These are phyloP conservation scores for Notechis scutatus DNA, from an alignment of 2,113 vertebrate species.

Conservation along the genomic window DNA sequence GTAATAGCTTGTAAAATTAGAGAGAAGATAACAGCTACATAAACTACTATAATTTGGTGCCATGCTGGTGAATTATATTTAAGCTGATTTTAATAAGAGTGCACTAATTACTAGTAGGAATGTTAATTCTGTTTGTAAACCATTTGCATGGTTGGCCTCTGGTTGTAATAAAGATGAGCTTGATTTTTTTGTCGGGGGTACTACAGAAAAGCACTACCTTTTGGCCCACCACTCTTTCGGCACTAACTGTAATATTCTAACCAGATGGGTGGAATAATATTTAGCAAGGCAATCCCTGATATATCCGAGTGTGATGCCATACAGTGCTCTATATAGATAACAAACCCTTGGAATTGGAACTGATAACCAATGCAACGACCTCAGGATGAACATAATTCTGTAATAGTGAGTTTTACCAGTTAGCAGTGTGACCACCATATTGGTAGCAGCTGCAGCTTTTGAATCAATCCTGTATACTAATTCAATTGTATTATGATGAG, in stretches of 20 bases:
- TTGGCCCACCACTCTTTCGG: background rate
- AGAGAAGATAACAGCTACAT: too few relatives aligned
- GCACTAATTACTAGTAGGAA: background rate
- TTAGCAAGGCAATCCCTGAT: background rate
- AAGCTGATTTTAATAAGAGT: background rate
- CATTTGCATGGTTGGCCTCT: background rate
- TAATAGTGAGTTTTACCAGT: background rate
- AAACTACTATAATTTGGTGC: too few relatives aligned
- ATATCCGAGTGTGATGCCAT: background rate
- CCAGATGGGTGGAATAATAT: background rate
- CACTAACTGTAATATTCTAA: background rate
- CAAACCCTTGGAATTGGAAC: background rate
- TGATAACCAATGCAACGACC: background rate
- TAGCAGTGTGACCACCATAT: background rate
- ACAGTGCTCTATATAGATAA: background rate
- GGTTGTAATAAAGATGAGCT: background rate
- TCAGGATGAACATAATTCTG: background rate
- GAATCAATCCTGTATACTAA: background rate
- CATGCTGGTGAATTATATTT: background rate
- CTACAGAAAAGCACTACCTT: background rate
- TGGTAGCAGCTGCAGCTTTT: background rate
- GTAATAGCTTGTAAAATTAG: too few relatives aligned
- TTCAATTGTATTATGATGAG: background rate
- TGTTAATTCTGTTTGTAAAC: background rate
- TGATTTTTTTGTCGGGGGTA: background rate